Percentiles rank a stretch among this genome's conserved stretches.
Evolutionary conservation across 2,888 invertebrate species (phyloP).

Genomic region (Rhagium mordax): DNA sequence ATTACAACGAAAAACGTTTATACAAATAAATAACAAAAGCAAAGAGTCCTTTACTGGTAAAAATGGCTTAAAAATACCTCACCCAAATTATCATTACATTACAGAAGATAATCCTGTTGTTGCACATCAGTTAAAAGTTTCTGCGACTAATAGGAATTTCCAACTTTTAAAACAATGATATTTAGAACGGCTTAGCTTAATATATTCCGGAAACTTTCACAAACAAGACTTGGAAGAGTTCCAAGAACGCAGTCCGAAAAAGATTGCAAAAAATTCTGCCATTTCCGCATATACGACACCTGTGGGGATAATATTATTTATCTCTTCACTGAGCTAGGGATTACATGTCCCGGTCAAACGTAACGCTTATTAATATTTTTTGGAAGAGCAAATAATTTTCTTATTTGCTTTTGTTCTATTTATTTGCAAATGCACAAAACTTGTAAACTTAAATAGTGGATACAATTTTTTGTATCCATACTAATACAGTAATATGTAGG

Average conservation of each 20-base stretch:
- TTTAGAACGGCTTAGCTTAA: conserved; percentile 43
- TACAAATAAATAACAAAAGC: conserved; percentile 43
- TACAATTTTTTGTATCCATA: too few species aligned
- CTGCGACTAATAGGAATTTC: conserved; percentile 50
- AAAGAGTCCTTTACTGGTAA: conserved; percentile 19
- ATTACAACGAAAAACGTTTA: conserved; percentile 19
- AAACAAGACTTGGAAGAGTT: conserved; percentile 52
- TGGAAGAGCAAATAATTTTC: too few species aligned
- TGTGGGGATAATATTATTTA: conserved; percentile 55
- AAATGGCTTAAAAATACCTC: conserved; percentile 34
- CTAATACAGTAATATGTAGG: too few species aligned
- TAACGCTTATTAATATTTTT: background rate
- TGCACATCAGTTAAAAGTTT: conserved; percentile 52
- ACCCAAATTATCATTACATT: conserved; percentile 51
- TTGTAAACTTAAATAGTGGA: too few species aligned
- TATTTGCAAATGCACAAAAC: too few species aligned
- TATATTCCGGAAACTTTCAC: conserved; percentile 49
- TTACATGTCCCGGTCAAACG: background rate
- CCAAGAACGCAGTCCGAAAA: conserved; percentile 45
- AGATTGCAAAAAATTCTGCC: conserved; percentile 52
- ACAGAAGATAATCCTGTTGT: conserved; percentile 48
- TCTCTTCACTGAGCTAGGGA: conserved; percentile 21
- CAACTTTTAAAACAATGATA: conserved; percentile 53
- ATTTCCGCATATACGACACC: conserved; percentile 51
- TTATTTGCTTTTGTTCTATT: too few species aligned